Evolutionary conservation across 2,797 vertebrate genomes (phyloP).

Genomic region (Malurus leucopterus): DNA sequence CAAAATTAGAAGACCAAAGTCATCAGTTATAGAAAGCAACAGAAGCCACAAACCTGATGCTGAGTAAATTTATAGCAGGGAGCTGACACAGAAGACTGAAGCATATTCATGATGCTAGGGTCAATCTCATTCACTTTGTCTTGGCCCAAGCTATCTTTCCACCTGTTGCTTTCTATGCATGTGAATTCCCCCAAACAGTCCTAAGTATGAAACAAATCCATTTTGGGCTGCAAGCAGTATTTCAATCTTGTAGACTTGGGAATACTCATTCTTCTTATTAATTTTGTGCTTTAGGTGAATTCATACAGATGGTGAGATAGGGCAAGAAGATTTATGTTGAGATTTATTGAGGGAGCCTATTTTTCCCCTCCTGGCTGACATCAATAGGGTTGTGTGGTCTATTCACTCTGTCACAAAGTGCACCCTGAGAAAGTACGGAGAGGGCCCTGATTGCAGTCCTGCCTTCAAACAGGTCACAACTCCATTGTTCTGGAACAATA

Average conservation of each 20-base stretch:
- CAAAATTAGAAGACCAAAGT: background rate
- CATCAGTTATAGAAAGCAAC: background rate
- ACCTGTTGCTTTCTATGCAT: background rate
- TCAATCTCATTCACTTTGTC: background rate
- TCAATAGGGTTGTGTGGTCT: slow-evolving; percentile 35
- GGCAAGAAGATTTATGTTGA: slow-evolving; percentile 14
- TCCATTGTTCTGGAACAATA: slow-evolving; percentile 52
- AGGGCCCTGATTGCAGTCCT: slow-evolving; percentile 8
- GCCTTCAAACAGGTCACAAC: slow-evolving; percentile 14
- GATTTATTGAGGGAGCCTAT: slow-evolving; percentile 29
- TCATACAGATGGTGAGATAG: slow-evolving; percentile 23
- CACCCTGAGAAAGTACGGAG: slow-evolving; percentile 40
- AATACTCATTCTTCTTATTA: slow-evolving; percentile 10
- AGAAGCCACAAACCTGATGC: background rate
- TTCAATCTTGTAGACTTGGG: background rate
- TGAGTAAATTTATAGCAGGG: background rate
- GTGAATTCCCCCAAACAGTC: background rate
- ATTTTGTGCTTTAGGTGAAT: slow-evolving; percentile 17
- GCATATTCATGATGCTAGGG: background rate
- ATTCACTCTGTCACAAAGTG: slow-evolving; percentile 36
- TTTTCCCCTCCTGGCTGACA: slow-evolving; percentile 26
- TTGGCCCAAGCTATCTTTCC: background rate
- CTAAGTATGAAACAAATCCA: background rate
- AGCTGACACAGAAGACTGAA: background rate
- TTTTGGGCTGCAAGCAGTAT: background rate